Base-by-base conservation (phyloP, 2,113 vertebrate species). In the Chaenogobius annularis region DNA sequence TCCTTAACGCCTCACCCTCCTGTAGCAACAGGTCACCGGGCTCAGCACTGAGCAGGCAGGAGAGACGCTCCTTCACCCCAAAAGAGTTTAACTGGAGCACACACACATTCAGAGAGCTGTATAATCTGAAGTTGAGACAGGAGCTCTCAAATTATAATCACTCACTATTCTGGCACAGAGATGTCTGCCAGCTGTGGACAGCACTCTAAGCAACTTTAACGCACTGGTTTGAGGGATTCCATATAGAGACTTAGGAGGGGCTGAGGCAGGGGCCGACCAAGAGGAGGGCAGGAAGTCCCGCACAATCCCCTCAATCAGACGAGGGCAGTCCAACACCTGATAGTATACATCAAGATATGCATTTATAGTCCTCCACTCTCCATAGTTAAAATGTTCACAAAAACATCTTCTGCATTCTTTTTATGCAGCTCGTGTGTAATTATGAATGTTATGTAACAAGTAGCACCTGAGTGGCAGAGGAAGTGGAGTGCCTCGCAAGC, bases 251-350 rank as follows among this genome's bases (percentile, higher is more conserved):
- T 47, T 84, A 9, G 84, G 83, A 31, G 77, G 72, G 61, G 91
- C 75, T 0, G 85, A 82, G 10, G 83, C 76, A 23, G 86, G 43
- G 0, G 89, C 74, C 56, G 82, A 81, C 97, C 97, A 99, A 40
- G 90, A 94, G 22, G 90, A 90, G 37, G 97, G 96, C 17, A 99
- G 90, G 77, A 99, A 99, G 80, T 98, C 95, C 1, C 86, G 93
- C 79, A 96, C 90, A 75, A 98, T 74, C 0, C 94, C 96, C 66
- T 95, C 94, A 86, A 97, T 92, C 70, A 99, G 79, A 3, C 96
- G 93, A 82, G 97, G 95, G 80, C 96, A 99, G 72, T 96, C 94
- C 12, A 99, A 86, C n/a, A 99, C 92, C 97, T 99, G 82, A 81
- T 61, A 72, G 73, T 11, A 37, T 0, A 58, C 52, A 10, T 8